Conservation (phyloP, 2,113 vertebrate species). For the Podilymbus podiceps region DNA sequence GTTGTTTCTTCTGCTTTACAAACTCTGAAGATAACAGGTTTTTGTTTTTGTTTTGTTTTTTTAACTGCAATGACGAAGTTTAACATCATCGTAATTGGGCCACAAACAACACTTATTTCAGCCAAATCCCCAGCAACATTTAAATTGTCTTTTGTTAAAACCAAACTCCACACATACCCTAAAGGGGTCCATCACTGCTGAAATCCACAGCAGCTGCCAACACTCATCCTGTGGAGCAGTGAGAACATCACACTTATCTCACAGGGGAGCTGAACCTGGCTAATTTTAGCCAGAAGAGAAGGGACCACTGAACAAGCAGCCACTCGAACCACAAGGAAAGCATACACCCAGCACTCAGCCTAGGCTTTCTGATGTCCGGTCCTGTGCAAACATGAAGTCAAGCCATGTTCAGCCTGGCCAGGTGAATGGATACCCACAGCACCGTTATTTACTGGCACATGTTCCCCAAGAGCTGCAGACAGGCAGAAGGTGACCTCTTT, state of each 20-base stretch:
- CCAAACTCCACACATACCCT: not conserved
- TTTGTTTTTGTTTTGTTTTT: not conserved
- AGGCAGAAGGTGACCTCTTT: not conserved
- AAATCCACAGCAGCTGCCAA: not conserved
- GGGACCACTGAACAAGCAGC: not conserved
- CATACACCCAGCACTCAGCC: not conserved
- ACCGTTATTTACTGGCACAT: not conserved
- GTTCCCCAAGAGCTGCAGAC: not conserved
- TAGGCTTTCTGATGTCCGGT: not conserved
- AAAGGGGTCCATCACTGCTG: not conserved
- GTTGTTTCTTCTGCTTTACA: not conserved
- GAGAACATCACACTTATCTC: not conserved
- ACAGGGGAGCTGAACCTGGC: not conserved
- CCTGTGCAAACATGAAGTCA: not conserved
- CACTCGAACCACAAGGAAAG: not conserved
- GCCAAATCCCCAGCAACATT: not conserved
- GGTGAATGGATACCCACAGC: not conserved
- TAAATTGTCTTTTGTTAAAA: not conserved
- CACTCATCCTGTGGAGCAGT: not conserved
- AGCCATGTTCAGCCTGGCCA: not conserved
- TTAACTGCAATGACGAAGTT: not conserved
- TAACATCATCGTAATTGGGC: not conserved
- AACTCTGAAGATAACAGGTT: not conserved
- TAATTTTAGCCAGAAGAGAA: conserved; percentile 12
- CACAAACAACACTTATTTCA: not conserved